Evolutionary conservation across 1,140 invertebrate species (phyloP), one percentile per base, ranked within the genome.

Genomic region (Rhopalosiphum maidis): DNA sequence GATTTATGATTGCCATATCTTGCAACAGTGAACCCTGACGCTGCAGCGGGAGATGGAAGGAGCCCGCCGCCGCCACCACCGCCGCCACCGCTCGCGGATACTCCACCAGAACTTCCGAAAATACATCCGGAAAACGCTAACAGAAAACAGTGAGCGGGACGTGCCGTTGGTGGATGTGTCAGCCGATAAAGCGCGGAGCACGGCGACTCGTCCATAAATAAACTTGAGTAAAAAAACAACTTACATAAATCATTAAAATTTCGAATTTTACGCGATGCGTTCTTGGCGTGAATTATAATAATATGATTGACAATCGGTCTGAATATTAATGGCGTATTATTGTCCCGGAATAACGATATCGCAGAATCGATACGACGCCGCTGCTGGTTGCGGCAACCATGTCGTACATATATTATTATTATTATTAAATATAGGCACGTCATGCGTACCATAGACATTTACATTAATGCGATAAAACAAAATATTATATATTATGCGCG

Each of bases 1-100:
- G 88, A 89, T 89, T 89, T 89, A 89, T 41, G 88, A 55, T 89
- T 37, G 88, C 88, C 35, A 55, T 89, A 89, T 89, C 88, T 37
- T 41, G 85, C 41, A 86, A 43, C 85, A 43, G 88, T 37, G 46
- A 35, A 23, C 86, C n/a, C 46, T 35, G n/a, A 48, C 35, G 87
- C 48, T 46, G 25, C 30, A 77, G 83, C 48, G 87, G 43, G 41
- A 48, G 86, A 48, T 48, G 86, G 86, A 87, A 86, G 11, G 41
- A 48, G 23, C 86, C 23, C 8, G 23, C 85, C 43, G 15, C 85
- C 60, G 1, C n/a, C 77, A 18, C 77, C 35, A 18, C 77, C 35
- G 2, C 77, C 77, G 30, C n/a, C 30, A 30, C 46, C 83, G 83
- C 35, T 4, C 22, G 43, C 86, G 43, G 30, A 88, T 48, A 41